phyloP scores from a whole-genome alignment of 2,797 vertebrate species.

The Peromyscus aztecus region DNA sequence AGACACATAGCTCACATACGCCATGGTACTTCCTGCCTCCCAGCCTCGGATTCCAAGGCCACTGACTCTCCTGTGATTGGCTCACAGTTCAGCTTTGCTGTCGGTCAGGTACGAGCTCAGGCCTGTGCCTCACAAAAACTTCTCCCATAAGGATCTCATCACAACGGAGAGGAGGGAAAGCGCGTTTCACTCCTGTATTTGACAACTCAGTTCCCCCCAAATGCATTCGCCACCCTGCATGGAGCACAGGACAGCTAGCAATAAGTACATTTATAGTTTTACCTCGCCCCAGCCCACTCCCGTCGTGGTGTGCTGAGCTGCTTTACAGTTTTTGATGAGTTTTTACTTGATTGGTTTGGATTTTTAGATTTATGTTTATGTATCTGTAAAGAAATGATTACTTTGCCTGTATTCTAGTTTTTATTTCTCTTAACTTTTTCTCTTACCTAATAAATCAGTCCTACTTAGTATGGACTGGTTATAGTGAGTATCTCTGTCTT shows the following conservation, averaged over 20 bases:
- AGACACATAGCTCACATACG: no score
- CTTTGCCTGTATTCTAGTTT: background rate
- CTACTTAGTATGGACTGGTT: background rate
- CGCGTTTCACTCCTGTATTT: background rate
- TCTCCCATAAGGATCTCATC: background rate
- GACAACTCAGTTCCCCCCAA: background rate
- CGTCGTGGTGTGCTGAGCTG: background rate
- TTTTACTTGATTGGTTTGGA: slow-evolving; percentile 10
- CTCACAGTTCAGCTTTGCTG: background rate
- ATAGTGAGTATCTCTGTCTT: background rate
- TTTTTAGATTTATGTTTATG: background rate
- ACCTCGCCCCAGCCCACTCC: rapidly evolving
- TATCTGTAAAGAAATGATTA: background rate
- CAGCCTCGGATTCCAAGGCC: background rate
- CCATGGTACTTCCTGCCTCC: background rate
- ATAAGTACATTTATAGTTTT: background rate
- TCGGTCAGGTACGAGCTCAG: background rate
- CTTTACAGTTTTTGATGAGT: background rate
- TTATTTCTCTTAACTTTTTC: background rate
- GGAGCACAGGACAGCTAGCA: background rate
- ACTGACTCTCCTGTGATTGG: background rate
- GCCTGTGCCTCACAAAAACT: background rate
- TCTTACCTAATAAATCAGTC: background rate
- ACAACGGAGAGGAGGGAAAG: background rate
- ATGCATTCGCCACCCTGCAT: background rate